phyloP scores from a whole-genome alignment of 2,888 invertebrate genomes.

The Schizaphis graminum region DNA sequence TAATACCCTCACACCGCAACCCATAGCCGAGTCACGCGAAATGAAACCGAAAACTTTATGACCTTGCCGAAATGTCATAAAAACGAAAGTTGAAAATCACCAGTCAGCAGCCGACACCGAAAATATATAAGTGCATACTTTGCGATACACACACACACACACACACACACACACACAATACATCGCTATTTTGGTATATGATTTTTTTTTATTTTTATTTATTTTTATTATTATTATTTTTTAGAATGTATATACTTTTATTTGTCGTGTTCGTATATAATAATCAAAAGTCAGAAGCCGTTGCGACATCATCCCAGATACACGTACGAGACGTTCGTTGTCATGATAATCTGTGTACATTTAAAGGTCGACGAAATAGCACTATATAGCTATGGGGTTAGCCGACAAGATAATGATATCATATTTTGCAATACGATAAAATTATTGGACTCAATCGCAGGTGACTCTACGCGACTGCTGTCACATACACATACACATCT shows the following conservation, averaged over 20 bases:
- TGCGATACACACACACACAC: background rate
- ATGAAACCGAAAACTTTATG: constrained; percentile 47
- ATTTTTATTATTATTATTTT: background rate
- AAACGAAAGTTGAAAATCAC: constrained; percentile 49
- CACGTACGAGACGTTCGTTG: background rate
- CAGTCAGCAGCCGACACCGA: constrained; percentile 38
- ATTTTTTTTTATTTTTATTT: background rate
- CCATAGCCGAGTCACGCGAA: background rate
- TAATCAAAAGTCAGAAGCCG: background rate
- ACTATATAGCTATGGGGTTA: background rate
- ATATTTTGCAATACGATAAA: background rate
- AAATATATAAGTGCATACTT: background rate
- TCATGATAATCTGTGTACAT: background rate
- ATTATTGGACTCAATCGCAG: background rate
- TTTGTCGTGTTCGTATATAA: background rate
- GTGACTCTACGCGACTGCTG: background rate
- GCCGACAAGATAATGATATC: background rate
- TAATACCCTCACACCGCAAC: background rate
- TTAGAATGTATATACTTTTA: background rate
- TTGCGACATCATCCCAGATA: background rate
- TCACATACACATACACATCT: background rate
- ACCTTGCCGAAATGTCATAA: constrained; percentile 53
- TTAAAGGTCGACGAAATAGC: background rate
- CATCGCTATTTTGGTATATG: background rate
- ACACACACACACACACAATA: background rate